Evolutionary conservation across 2,888 invertebrate species (phyloP).

Genomic region (Caradrina clavipalpis): DNA sequence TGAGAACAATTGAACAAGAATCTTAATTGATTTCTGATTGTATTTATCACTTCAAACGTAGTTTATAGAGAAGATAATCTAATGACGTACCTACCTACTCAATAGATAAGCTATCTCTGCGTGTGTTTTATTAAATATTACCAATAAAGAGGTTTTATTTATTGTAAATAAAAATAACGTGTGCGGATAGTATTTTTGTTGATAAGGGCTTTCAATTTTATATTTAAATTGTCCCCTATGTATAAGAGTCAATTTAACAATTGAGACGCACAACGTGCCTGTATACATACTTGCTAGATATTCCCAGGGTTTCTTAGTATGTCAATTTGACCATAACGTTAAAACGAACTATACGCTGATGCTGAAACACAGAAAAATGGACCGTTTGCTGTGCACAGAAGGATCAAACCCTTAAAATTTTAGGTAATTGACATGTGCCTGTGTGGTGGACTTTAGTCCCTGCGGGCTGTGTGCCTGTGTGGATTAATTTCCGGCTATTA

Average conservation of each 20-base stretch:
- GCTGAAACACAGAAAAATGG: slow-evolving; percentile 32
- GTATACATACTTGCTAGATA: slow-evolving; percentile 17
- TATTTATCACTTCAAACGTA: slow-evolving; percentile 62
- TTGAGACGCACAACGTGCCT: slow-evolving; percentile 54
- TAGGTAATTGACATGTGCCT: slow-evolving; percentile 2
- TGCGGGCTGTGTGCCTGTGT: slow-evolving; percentile 45
- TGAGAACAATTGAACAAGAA: slow-evolving; percentile 58
- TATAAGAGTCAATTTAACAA: slow-evolving; percentile 70
- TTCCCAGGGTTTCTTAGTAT: slow-evolving; percentile 58
- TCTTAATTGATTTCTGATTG: slow-evolving; percentile 71
- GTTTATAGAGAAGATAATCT: slow-evolving; percentile 62
- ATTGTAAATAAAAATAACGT: not conserved
- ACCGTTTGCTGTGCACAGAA: slow-evolving; percentile 30
- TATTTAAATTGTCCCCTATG: slow-evolving; percentile 22
- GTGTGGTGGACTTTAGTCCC: slow-evolving; percentile 40
- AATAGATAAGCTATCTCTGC: slow-evolving; percentile 64
- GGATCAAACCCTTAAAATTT: slow-evolving; percentile 24
- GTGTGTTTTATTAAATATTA: slow-evolving; percentile 33
- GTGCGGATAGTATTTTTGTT: not conserved
- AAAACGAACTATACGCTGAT: slow-evolving; percentile 35
- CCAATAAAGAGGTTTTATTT: slow-evolving; percentile 17
- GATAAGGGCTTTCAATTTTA: not conserved
- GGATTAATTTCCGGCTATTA: slow-evolving; percentile 67
- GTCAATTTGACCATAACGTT: slow-evolving; percentile 43
- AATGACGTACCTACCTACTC: slow-evolving; percentile 40